These are phyloP conservation scores for Onychomys arenicola DNA, from an alignment of 2,797 vertebrate species.

Conservation along the genomic window DNA sequence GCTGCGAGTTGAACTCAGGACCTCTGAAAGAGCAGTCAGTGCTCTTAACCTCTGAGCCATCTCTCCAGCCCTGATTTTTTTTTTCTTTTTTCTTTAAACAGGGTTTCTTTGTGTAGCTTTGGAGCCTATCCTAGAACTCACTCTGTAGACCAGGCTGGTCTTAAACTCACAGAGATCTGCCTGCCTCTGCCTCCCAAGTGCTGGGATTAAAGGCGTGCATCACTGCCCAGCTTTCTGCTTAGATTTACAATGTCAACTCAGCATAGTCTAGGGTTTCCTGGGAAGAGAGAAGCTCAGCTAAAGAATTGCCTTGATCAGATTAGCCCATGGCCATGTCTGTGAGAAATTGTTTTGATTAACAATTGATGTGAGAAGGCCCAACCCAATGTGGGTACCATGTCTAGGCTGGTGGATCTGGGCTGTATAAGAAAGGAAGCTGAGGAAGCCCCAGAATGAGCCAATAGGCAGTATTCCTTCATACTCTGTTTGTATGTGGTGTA, in stretches of 20 bases:
- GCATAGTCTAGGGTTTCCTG: background rate
- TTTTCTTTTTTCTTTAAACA: too few relatives aligned
- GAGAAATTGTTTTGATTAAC: background rate
- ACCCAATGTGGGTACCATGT: background rate
- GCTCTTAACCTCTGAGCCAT: too few relatives aligned
- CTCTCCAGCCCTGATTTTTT: too few relatives aligned
- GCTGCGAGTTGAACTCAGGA: too few relatives aligned
- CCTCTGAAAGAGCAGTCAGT: too few relatives aligned
- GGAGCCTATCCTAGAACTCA: too few relatives aligned
- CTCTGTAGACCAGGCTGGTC: too few relatives aligned
- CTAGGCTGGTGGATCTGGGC: background rate
- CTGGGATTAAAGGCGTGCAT: too few relatives aligned
- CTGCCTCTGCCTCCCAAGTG: too few relatives aligned
- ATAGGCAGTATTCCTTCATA: background rate
- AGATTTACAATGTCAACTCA: background rate
- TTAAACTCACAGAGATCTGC: too few relatives aligned
- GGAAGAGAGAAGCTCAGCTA: background rate
- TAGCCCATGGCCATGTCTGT: background rate
- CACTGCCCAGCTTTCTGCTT: background rate
- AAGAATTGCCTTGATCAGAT: background rate
- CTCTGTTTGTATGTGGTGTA: background rate
- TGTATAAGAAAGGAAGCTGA: background rate
- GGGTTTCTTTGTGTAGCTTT: too few relatives aligned
- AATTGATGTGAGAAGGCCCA: background rate
- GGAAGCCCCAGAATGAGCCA: background rate